phyloP scores from a whole-genome alignment of 2,888 invertebrate genomes.

The Notodonta dromedarius region DNA sequence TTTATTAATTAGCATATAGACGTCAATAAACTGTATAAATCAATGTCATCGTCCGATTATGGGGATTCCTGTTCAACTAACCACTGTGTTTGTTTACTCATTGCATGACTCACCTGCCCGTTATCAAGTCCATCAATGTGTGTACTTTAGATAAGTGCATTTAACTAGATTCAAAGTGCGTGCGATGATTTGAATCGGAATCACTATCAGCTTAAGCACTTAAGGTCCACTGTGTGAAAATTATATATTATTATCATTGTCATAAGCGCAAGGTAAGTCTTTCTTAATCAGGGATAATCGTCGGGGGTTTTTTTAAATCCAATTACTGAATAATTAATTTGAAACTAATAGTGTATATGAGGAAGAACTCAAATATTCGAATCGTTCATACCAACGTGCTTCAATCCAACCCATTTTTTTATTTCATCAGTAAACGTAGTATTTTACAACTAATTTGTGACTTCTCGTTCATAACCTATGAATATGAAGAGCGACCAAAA shows the following conservation, averaged over 20 bases:
- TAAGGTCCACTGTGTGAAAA: no score
- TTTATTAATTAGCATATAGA: no score
- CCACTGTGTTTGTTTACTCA: slow-evolving; percentile 12
- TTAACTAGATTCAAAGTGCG: slow-evolving; percentile 17
- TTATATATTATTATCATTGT: no score
- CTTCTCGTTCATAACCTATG: no score
- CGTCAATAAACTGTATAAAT: not conserved
- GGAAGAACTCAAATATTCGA: slow-evolving; percentile 10
- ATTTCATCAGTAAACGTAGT: no score
- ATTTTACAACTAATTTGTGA: no score
- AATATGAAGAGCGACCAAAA: not conserved
- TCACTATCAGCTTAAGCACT: not conserved
- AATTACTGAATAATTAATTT: no score
- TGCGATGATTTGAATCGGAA: slow-evolving; percentile 17
- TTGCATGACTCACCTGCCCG: slow-evolving; percentile 24
- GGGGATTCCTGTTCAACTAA: slow-evolving; percentile 5
- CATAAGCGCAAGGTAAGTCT: no score
- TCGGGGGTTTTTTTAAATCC: no score
- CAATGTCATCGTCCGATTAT: slow-evolving; percentile 16
- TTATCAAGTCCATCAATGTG: slow-evolving; percentile 15
- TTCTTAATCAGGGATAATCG: no score
- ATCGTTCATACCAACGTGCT: not conserved
- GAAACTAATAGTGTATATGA: no score
- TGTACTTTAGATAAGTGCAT: slow-evolving; percentile 19
- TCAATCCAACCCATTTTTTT: not conserved